Evolutionary conservation across 2,113 vertebrate species (phyloP).

Genomic region (Trinectes maculatus): DNA sequence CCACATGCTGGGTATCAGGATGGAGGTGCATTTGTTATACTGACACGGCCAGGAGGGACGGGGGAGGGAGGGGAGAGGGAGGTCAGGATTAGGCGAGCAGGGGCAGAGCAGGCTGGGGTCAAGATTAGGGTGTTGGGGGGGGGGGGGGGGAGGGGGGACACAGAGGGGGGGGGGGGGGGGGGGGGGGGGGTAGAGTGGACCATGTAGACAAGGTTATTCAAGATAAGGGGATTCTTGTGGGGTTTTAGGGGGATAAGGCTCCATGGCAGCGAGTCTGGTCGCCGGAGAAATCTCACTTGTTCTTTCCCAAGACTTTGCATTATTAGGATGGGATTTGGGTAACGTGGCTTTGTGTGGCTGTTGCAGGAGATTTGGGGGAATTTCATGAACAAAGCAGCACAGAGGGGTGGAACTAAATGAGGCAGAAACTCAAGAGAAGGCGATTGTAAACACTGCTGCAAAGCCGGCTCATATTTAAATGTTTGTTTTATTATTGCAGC

Average conservation of each 20-base stretch:
- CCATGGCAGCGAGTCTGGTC: constrained; percentile 45
- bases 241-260: constrained; percentile 51
- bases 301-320: constrained; percentile 37
- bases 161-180: constrained; percentile 50
- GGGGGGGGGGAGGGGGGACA: too few relatives aligned
- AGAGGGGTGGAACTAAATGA: neutral
- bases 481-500: too few relatives aligned
- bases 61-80: neutral
- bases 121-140: constrained; percentile 66
- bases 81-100: constrained; percentile 57
- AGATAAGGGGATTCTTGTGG: constrained; percentile 60
- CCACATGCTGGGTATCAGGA: constrained; percentile 59
- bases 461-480: neutral
- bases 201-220: constrained; percentile 30
- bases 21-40: constrained; percentile 66
- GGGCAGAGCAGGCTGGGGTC: constrained; percentile 54
- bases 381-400: constrained; percentile 32
- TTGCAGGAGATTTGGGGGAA: constrained; percentile 37
- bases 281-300: constrained; percentile 44
- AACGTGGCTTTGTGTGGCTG: constrained; percentile 25
- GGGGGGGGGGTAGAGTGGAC: constrained; percentile 57
- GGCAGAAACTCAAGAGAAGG: neutral
- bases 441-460: neutral
- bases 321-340: constrained; percentile 42
- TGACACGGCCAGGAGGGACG: constrained; percentile 39